phyloP scores from a whole-genome alignment of 2,888 invertebrate species.

The Volucella bombylans region DNA sequence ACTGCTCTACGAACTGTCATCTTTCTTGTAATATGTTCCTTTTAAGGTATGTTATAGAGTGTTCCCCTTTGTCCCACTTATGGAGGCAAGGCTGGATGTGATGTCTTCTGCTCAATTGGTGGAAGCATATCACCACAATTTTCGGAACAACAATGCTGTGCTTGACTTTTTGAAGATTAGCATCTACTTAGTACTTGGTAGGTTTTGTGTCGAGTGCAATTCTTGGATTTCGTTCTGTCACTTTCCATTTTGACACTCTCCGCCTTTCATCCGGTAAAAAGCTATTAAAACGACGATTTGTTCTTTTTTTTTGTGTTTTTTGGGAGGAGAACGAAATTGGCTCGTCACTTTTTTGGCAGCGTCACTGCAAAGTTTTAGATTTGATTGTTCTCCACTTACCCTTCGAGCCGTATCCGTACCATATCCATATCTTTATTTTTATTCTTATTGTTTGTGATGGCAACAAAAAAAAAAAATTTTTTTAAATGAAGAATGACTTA shows the following conservation, averaged over 20 bases:
- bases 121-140: conserved; percentile 37
- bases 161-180: conserved; percentile 12
- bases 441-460: conserved; percentile 25
- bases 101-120: conserved; percentile 31
- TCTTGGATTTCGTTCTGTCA: conserved; percentile 17
- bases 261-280: conserved; percentile 40
- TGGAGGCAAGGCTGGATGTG: conserved; percentile 15
- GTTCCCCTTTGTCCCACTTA: background rate
- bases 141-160: background rate
- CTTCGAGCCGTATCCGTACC: background rate
- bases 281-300: background rate
- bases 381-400: background rate
- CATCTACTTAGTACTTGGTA: conserved; percentile 48
- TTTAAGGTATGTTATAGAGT: background rate
- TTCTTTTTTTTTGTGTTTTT: background rate
- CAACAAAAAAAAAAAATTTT: conserved; percentile 1
- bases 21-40: conserved; percentile 8
- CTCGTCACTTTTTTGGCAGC: conserved; percentile 58
- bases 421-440: background rate
- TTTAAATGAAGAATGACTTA: conserved; percentile 49
- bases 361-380: conserved; percentile 19
- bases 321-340: conserved; percentile 16
- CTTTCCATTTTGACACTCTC: conserved; percentile 50
- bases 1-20: conserved; percentile 1
- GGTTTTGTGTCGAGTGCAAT: conserved; percentile 47